Percentiles rank a stretch among this genome's conserved stretches.
These are phyloP conservation scores for Mesodorylaimus sp. DNA, from an alignment of 2,888 invertebrate species.

Conservation along the genomic window DNA sequence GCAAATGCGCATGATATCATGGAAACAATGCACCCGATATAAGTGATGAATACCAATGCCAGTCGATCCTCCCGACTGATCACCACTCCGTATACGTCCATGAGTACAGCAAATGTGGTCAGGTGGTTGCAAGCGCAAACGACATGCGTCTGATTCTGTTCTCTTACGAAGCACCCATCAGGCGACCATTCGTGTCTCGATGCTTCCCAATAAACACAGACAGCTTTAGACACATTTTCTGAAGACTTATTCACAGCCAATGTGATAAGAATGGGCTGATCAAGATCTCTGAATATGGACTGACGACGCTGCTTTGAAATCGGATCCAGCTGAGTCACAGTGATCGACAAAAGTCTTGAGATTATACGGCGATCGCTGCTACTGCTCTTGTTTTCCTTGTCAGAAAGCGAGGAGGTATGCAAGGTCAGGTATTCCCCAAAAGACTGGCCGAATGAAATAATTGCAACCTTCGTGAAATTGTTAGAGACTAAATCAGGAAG, in stretches of 20 bases:
- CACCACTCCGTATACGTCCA: conserved; percentile 51
- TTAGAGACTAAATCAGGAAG: no score
- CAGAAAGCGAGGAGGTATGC: no score
- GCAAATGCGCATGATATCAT: conserved; percentile 19
- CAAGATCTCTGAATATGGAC: no score
- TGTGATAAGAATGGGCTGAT: background rate
- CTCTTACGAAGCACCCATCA: conserved; percentile 62
- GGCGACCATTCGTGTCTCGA: conserved; percentile 54
- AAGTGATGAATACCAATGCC: conserved; percentile 19
- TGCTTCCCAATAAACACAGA: conserved; percentile 37
- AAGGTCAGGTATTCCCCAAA: no score
- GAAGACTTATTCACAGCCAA: background rate
- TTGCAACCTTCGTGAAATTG: no score
- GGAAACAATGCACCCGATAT: conserved; percentile 20
- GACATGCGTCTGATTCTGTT: conserved; percentile 61
- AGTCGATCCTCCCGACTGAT: conserved; percentile 22
- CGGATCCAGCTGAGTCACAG: no score
- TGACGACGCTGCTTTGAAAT: no score
- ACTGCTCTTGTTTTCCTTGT: no score
- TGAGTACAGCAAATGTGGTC: conserved; percentile 75
- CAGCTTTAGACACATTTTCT: conserved; percentile 75
- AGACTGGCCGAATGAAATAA: no score
- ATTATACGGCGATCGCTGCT: no score
- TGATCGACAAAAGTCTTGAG: no score
- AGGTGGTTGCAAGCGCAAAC: conserved; percentile 70